A percentile compares a stretch with the other conserved stretches of the same genome.
phyloP scores from a whole-genome alignment of 2,797 vertebrate genomes.

The Eidolon dupreanum region DNA sequence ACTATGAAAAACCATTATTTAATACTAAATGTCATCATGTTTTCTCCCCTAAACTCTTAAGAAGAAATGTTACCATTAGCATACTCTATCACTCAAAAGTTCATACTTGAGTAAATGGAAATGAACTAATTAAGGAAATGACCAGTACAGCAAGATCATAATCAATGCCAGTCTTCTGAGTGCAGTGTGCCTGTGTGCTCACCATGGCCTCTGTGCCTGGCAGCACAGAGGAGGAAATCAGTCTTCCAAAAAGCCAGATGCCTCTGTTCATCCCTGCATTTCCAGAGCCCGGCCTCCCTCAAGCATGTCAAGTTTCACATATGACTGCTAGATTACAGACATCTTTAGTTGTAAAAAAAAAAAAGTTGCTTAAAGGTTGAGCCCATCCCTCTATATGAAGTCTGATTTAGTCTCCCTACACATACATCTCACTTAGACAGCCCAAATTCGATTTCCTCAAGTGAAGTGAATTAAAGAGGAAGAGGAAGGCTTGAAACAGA shows the following conservation, averaged over 20 bases:
- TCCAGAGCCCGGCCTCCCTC: not conserved
- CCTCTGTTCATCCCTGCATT: not conserved
- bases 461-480: constrained; percentile 49
- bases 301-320: constrained; percentile 56
- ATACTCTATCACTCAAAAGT: constrained; percentile 40
- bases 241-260: constrained; percentile 52
- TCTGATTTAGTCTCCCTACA: constrained; percentile 42
- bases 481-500: constrained; percentile 1
- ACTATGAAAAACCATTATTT: not conserved
- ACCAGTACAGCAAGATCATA: constrained; percentile 47
- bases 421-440: constrained; percentile 77
- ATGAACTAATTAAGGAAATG: constrained; percentile 59
- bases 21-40: not conserved
- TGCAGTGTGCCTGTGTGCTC: constrained; percentile 76
- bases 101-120: not conserved
- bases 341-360: constrained; percentile 36
- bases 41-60: not conserved
- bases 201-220: constrained; percentile 54
- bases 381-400: constrained; percentile 77
- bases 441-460: constrained; percentile 80
- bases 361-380: constrained; percentile 74
- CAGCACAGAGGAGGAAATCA: constrained; percentile 5
- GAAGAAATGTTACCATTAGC: not conserved
- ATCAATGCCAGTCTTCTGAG: constrained; percentile 36
- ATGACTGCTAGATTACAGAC: constrained; percentile 16